Evolutionary conservation across 2,888 invertebrate genomes (phyloP), one percentile per base, ranked within the genome.

Genomic region (Lasioglossum marginatum): DNA sequence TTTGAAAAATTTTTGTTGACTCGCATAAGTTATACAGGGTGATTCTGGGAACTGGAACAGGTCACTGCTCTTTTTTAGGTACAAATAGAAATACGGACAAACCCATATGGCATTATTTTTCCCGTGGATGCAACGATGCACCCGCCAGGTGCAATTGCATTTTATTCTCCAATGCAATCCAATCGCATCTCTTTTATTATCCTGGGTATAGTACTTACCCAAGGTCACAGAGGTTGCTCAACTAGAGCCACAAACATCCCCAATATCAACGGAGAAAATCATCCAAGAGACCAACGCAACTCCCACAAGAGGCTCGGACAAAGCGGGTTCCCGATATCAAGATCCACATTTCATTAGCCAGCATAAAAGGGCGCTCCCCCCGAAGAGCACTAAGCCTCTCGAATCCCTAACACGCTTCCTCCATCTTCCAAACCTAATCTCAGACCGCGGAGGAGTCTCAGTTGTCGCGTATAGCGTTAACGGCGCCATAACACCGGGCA

Each of bases 381-480:
- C 60, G 27, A 16, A 60, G 60, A 60, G 60, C 31, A 16, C 14
- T 16, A 16, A 52, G 23, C n/a, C 52, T 52, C 52, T 23, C 48
- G 48, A 52, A 52, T 27, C 57, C 0, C 60, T 27, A 60, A 27
- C 60, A 52, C n/a, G 52, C 60, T 27, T 60, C 27, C 19, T 12
- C 57, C 57, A 43, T 37, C 48, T 6, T 68, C 34, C 19, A 43
- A 72, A 81, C 31, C 57, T 72, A 43, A 37, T n/a, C 75, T 16
- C 60, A 5, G 60, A 5, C 60, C 27, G 60, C 27, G 27, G n/a
- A 52, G 52, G 52, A 52, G 52, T 52, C 10, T 52, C 52, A 10
- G 60, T 60, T 60, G 60, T 60, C 19, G 34, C 52, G 43, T 57
- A 78, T 82, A 78, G 52, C 72, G 31, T 60, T 73, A 82, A 79